Percentiles rank a stretch among this genome's conserved stretches.
Evolutionary conservation across 2,888 invertebrate species (phyloP).

Genomic region (Phrixothrix hirtus): DNA sequence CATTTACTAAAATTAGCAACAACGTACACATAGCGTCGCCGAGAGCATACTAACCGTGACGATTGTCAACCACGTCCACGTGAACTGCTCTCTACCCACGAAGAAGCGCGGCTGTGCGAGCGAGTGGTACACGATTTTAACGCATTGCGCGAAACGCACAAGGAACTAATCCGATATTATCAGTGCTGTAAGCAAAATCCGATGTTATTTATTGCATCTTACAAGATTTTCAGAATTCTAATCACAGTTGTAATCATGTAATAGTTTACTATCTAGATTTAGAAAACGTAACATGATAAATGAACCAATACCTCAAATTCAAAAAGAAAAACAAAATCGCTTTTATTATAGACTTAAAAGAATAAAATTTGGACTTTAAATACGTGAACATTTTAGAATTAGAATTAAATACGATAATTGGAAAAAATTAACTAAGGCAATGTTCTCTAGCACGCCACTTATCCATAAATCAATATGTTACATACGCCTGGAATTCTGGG

Average conservation of each 20-base stretch:
- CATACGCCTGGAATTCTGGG: too few species aligned
- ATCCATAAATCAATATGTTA: too few species aligned
- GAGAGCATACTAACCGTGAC: slow-evolving; percentile 52
- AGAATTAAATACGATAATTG: too few species aligned
- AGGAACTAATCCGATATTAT: slow-evolving; percentile 5
- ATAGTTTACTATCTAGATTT: background rate
- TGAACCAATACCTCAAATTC: too few species aligned
- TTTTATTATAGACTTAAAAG: too few species aligned
- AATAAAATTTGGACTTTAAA: too few species aligned
- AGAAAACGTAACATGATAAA: too few species aligned
- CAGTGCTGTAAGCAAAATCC: slow-evolving; percentile 7
- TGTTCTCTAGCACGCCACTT: too few species aligned
- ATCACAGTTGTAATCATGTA: slow-evolving; percentile 1
- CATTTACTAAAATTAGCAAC: slow-evolving; percentile 31
- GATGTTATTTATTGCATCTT: too few species aligned
- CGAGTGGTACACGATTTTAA: slow-evolving; percentile 59
- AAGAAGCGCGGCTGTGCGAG: slow-evolving; percentile 66
- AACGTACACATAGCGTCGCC: slow-evolving; percentile 35
- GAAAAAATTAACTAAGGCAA: too few species aligned
- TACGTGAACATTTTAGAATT: too few species aligned
- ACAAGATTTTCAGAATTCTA: too few species aligned
- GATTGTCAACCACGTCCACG: slow-evolving; percentile 66
- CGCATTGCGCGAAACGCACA: slow-evolving; percentile 63
- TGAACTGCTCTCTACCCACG: slow-evolving; percentile 58
- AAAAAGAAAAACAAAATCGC: background rate